Conservation (phyloP, 2,797 vertebrate genomes). For the Paedocypris micromegethes region DNA sequence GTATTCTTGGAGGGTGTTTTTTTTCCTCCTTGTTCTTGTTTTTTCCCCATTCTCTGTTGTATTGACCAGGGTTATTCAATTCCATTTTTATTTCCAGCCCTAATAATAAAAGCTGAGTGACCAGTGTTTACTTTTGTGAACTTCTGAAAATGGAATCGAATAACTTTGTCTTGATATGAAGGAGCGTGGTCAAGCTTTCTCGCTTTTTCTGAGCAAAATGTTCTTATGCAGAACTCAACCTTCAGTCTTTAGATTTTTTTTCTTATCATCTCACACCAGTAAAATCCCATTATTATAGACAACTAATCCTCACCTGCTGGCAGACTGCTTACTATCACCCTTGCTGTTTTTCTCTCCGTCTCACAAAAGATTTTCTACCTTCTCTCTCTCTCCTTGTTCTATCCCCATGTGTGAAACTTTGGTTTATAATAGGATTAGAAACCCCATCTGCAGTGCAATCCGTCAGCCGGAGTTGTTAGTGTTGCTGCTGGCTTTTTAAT, state of each 20-base stretch:
- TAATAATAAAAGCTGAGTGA: no score
- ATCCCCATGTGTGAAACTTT: conserved; percentile 10
- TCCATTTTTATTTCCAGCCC: no score
- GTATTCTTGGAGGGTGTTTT: no score
- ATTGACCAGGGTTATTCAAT: no score
- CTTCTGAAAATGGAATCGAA: no score
- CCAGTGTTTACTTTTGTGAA: no score
- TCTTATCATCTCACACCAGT: conserved; percentile 17
- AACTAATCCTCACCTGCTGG: conserved; percentile 31
- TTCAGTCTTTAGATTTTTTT: neutral
- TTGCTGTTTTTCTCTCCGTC: neutral
- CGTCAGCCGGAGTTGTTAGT: conserved; percentile 12
- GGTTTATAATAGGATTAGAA: conserved; percentile 38
- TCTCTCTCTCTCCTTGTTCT: neutral
- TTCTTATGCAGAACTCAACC: neutral
- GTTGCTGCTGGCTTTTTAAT: conserved; percentile 30
- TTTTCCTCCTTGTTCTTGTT: no score
- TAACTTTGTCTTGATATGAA: no score
- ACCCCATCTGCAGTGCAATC: conserved; percentile 22
- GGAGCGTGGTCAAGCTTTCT: no score
- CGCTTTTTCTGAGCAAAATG: no score
- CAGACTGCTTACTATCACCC: conserved; percentile 23
- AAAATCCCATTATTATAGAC: conserved; percentile 16
- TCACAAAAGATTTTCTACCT: neutral
- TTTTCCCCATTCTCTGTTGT: no score